A percentile compares a stretch with the other conserved stretches of the same genome.
These are phyloP conservation scores for Petrocephalus schoutedeni DNA, from an alignment of 2,797 vertebrate species.

Conservation along the genomic window DNA sequence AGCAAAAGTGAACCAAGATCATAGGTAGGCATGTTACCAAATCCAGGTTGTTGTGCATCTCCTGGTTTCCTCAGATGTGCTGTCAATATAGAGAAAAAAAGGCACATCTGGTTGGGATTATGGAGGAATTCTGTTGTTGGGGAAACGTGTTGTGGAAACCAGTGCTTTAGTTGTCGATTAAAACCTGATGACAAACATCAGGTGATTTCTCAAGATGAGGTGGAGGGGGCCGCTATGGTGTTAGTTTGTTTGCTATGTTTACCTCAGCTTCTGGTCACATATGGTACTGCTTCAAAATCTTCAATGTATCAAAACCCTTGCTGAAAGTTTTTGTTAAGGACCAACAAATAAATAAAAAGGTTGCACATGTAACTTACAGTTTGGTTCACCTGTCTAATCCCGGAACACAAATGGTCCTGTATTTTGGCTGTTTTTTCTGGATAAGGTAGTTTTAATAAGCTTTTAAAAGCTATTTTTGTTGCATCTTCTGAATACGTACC, in stretches of 20 bases:
- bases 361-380: background rate
- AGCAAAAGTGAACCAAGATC: background rate
- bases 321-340: background rate
- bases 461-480: background rate
- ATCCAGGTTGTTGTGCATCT: constrained; percentile 21
- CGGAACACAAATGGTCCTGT: background rate
- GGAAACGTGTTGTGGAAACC: constrained; percentile 35
- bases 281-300: background rate
- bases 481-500: background rate
- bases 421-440: background rate
- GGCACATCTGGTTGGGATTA: constrained; percentile 42
- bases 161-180: constrained; percentile 34
- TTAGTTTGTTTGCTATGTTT: constrained; percentile 1
- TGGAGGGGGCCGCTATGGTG: background rate
- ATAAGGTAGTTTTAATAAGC: background rate
- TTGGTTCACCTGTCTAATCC: background rate
- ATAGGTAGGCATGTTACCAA: constrained; percentile 10
- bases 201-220: constrained; percentile 16
- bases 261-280: background rate
- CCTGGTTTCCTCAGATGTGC: constrained; percentile 26
- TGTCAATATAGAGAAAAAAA: constrained; percentile 31
- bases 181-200: constrained; percentile 33
- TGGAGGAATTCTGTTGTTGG: constrained; percentile 39
- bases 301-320: background rate
- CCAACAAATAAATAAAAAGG: background rate